Evolutionary conservation across 2,797 vertebrate species (phyloP).

Genomic region (Vipera latastei): DNA sequence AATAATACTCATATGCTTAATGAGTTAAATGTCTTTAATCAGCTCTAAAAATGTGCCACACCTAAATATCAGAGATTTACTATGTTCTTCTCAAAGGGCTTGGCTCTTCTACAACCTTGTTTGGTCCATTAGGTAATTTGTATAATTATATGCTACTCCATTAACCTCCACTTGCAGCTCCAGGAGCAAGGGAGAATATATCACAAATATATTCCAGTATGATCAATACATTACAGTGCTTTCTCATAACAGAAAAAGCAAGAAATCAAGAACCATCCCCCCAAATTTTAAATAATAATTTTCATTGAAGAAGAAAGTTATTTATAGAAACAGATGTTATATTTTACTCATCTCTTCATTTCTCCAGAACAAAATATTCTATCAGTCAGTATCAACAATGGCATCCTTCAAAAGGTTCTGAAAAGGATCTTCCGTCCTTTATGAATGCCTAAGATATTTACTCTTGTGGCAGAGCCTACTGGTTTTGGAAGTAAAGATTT

Average conservation of each 20-base stretch:
- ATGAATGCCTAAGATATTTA: conserved; percentile 55
- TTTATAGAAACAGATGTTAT: conserved; percentile 21
- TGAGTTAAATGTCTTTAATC: background rate
- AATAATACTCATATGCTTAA: background rate
- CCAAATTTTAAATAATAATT: background rate
- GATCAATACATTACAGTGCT: conserved; percentile 44
- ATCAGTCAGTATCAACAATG: conserved; percentile 42
- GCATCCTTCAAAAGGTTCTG: conserved; percentile 38
- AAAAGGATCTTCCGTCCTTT: conserved; percentile 43
- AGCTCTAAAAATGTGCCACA: background rate
- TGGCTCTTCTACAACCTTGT: conserved; percentile 39
- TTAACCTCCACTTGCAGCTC: conserved; percentile 40
- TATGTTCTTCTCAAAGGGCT: conserved; percentile 33
- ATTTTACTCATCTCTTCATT: conserved; percentile 30
- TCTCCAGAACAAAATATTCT: conserved; percentile 1
- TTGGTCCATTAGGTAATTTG: conserved; percentile 43
- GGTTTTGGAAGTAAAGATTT: conserved; percentile 55
- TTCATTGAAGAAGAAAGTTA: conserved; percentile 26
- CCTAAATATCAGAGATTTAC: background rate
- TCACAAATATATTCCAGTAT: conserved; percentile 51
- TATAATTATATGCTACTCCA: conserved; percentile 44
- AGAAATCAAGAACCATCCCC: conserved; percentile 22
- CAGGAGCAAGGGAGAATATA: conserved; percentile 43
- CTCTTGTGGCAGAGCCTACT: conserved; percentile 48
- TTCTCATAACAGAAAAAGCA: conserved; percentile 41